Conservation (phyloP, 2,797 vertebrate genomes). For the Poeciliopsis paucimaculata region DNA sequence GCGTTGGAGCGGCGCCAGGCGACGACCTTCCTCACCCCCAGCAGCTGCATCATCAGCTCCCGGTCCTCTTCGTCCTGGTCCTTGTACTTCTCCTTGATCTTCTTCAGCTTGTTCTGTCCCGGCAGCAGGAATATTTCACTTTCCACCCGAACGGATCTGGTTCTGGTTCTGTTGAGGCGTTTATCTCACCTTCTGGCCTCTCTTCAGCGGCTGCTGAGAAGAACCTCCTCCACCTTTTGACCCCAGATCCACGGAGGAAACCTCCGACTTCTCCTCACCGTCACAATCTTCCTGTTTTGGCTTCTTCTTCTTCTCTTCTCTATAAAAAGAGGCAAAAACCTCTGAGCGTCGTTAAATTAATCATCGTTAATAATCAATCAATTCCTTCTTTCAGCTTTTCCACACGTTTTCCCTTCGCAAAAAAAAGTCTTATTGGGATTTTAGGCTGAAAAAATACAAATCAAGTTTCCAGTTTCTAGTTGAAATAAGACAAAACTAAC, state of each 20-base stretch:
- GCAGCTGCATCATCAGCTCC: constrained; percentile 95
- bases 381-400: too few species aligned
- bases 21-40: constrained; percentile 84
- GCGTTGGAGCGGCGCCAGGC: accelerated
- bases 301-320: constrained; percentile 95
- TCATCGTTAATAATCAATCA: too few species aligned
- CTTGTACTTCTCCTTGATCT: constrained; percentile 98
- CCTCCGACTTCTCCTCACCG: constrained; percentile 73
- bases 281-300: constrained; percentile 78
- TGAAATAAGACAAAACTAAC: too few species aligned
- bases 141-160: background rate
- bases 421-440: too few species aligned
- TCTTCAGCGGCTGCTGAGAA: constrained; percentile 83
- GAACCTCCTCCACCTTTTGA: constrained; percentile 69
- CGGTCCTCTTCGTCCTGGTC: constrained; percentile 99
- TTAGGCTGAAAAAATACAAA: too few species aligned
- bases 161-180: background rate
- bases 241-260: constrained; percentile 52
- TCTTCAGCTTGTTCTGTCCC: constrained; percentile 94
- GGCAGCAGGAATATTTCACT: constrained; percentile 17
- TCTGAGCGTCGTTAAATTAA: too few species aligned
- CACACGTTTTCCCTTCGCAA: too few species aligned
- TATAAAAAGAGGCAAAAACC: constrained; percentile 49
- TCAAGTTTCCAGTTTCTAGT: too few species aligned
- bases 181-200: constrained; percentile 89